These are phyloP conservation scores for Yponomeuta plumbellus DNA, from an alignment of 2,888 invertebrate species.

Conservation along the genomic window DNA sequence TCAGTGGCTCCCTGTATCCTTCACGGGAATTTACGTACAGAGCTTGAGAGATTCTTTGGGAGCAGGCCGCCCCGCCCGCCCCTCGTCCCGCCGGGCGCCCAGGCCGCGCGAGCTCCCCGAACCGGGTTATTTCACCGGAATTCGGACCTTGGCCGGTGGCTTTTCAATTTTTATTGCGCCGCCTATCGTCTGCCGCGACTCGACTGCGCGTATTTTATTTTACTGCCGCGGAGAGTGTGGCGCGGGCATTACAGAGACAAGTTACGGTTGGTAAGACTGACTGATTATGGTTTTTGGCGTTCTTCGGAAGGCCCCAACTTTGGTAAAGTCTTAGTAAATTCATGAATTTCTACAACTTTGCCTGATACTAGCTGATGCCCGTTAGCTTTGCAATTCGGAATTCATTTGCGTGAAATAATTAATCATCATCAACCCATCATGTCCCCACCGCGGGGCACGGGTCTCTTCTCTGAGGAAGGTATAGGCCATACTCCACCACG, in stretches of 20 bases:
- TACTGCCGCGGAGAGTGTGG: not conserved
- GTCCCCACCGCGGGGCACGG: too few relatives aligned
- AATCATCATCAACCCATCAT: too few relatives aligned
- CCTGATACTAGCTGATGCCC: too few relatives aligned
- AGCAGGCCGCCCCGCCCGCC: slow-evolving; percentile 11
- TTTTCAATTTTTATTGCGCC: slow-evolving; percentile 9
- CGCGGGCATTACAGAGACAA: not conserved
- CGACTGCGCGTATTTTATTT: not conserved
- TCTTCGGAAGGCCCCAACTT: not conserved
- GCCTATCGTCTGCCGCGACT: slow-evolving; percentile 1
- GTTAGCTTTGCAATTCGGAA: too few relatives aligned
- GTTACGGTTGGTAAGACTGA: not conserved
- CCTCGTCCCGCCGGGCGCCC: slow-evolving; percentile 18
- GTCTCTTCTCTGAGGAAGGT: too few relatives aligned
- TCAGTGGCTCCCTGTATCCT: too few relatives aligned
- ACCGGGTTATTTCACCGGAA: slow-evolving; percentile 42
- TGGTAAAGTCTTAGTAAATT: not conserved
- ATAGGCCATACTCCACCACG: too few relatives aligned
- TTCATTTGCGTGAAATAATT: too few relatives aligned
- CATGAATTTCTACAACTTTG: not conserved
- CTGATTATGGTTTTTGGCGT: not conserved
- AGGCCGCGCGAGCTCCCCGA: slow-evolving; percentile 23
- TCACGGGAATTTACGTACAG: too few relatives aligned
- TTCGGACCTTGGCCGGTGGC: slow-evolving; percentile 35
- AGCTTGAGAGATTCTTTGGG: not conserved